Conservation (phyloP, 2,797 vertebrate genomes). For the Schizopygopsis pylzovi region DNA sequence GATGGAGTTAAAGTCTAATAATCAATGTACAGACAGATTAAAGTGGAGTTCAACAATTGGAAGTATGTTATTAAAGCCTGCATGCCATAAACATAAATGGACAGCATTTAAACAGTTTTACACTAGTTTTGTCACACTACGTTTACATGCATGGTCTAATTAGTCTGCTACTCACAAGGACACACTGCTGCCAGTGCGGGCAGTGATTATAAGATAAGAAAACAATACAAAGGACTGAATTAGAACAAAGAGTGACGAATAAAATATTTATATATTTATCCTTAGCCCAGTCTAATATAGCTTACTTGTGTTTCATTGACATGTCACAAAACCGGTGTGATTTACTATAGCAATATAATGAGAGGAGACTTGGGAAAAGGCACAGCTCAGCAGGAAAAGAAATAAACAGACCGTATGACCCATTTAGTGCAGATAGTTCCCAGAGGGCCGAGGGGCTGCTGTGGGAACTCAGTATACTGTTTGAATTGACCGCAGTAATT, state of each 20-base stretch:
- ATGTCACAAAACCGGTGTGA: conserved; percentile 8
- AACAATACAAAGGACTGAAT: conserved; percentile 31
- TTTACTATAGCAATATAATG: conserved; percentile 36
- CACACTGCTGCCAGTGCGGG: conserved; percentile 11
- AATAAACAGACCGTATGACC: conserved; percentile 53
- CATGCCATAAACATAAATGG: conserved; percentile 22
- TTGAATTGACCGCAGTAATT: conserved; percentile 5
- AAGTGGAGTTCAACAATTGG: background rate
- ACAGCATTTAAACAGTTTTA: conserved; percentile 16
- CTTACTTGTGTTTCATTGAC: conserved; percentile 7
- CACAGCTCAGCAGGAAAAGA: conserved; percentile 54
- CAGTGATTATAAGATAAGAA: conserved; percentile 18
- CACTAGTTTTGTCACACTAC: conserved; percentile 23
- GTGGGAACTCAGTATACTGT: conserved; percentile 40
- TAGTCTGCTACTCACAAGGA: conserved; percentile 2
- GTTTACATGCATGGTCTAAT: conserved; percentile 31
- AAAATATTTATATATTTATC: conserved; percentile 7
- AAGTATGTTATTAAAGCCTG: conserved; percentile 21
- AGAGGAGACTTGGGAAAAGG: conserved; percentile 54
- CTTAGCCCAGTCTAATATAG: background rate
- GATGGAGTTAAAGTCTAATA: background rate
- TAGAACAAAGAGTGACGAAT: background rate
- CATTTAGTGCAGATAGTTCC: conserved; percentile 56
- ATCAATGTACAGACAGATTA: background rate
- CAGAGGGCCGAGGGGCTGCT: conserved; percentile 44